A percentile compares a stretch with the other conserved stretches of the same genome.
Conservation (phyloP, 2,888 invertebrate species). For the Drosophila testacea region DNA sequence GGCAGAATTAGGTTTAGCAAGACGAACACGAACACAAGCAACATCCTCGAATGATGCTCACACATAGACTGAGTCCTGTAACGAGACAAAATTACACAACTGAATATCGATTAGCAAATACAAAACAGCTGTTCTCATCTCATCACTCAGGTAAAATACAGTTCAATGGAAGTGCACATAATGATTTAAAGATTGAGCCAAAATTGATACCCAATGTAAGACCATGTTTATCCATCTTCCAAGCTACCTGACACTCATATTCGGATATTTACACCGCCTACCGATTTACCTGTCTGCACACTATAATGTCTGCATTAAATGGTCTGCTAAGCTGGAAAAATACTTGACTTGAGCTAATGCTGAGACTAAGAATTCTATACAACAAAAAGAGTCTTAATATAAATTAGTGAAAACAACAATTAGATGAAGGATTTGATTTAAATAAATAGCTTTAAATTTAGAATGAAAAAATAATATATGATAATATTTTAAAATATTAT, state of each 20-base stretch:
- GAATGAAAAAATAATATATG: too few relatives aligned
- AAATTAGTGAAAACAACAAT: not conserved
- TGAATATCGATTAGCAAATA: constrained; percentile 13
- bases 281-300: constrained; percentile 21
- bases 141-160: constrained; percentile 30
- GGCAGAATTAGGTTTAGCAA: constrained; percentile 26
- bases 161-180: constrained; percentile 19
- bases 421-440: too few relatives aligned
- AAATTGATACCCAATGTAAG: constrained; percentile 20
- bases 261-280: not conserved
- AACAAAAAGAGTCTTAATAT: not conserved
- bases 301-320: constrained; percentile 44
- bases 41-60: constrained; percentile 47
- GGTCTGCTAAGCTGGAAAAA: constrained; percentile 34
- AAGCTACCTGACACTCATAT: constrained; percentile 33
- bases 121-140: constrained; percentile 26
- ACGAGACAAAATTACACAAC: constrained; percentile 19
- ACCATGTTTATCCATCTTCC: constrained; percentile 23
- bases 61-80: constrained; percentile 50
- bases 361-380: not conserved
- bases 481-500: not conserved
- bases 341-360: constrained; percentile 42
- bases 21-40: constrained; percentile 33
- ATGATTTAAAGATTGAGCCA: not conserved
- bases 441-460: too few relatives aligned